phyloP scores from a whole-genome alignment of 1,140 invertebrate species.

The Drosophila prosaltans region DNA sequence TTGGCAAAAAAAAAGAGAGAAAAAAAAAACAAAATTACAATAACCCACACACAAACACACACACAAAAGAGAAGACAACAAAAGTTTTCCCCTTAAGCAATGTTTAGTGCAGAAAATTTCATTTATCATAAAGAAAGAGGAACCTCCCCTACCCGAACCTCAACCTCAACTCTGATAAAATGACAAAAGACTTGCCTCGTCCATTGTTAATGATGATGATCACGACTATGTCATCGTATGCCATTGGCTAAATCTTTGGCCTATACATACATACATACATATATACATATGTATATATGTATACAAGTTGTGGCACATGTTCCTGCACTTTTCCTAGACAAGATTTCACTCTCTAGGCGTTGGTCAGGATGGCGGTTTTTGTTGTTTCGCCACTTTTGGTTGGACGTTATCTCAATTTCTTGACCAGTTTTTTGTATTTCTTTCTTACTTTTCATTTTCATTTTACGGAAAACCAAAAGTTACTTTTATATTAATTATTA shows the following conservation, averaged over 20 bases:
- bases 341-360: constrained; percentile 71
- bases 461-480: constrained; percentile 64
- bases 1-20: constrained; percentile 46
- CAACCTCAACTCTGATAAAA: constrained; percentile 38
- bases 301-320: constrained; percentile 60
- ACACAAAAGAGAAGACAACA: constrained; percentile 19
- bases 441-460: constrained; percentile 53
- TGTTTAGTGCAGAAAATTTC: constrained; percentile 63
- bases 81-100: constrained; percentile 62
- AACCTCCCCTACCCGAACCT: constrained; percentile 13
- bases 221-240: constrained; percentile 17
- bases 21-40: constrained; percentile 65
- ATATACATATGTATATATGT: neutral
- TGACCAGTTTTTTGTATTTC: constrained; percentile 43
- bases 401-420: constrained; percentile 51
- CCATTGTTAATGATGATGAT: constrained; percentile 63
- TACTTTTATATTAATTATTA: constrained; percentile 53
- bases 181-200: constrained; percentile 65
- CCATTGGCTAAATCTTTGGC: constrained; percentile 6
- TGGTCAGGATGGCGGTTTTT: constrained; percentile 15
- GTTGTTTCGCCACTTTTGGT: constrained; percentile 52
- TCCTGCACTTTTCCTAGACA: constrained; percentile 61
- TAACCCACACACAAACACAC: constrained; percentile 47
- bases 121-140: constrained; percentile 62
- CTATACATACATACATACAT: neutral